A percentile compares a stretch with the other conserved stretches of the same genome.
Conservation (phyloP, 2,113 vertebrate species). For the Hemiprocne comata region DNA sequence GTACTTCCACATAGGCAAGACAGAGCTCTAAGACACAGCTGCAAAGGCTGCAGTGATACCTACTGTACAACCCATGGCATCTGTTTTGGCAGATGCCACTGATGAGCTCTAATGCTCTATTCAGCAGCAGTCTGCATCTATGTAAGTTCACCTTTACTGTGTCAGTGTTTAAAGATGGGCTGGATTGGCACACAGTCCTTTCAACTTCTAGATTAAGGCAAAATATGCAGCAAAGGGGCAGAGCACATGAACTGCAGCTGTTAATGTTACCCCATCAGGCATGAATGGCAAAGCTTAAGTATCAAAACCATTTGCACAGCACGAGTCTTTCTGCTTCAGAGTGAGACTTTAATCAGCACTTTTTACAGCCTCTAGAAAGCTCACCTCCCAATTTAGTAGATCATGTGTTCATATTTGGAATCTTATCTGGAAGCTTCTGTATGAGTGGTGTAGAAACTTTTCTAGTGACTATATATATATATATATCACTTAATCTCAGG, state of each 20-base stretch:
- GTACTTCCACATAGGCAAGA: neutral
- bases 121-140: neutral
- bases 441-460: neutral
- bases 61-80: neutral
- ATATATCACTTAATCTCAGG: neutral
- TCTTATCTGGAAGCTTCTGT: neutral
- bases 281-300: neutral
- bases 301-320: neutral
- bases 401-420: neutral
- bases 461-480: neutral
- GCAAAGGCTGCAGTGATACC: neutral
- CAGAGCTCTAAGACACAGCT: neutral
- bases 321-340: neutral
- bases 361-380: neutral
- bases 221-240: neutral
- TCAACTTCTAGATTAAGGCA: neutral
- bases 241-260: neutral
- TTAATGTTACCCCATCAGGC: neutral
- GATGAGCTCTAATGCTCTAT: neutral
- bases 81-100: neutral
- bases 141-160: neutral
- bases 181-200: neutral
- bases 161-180: neutral
- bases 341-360: neutral
- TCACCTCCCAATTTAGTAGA: neutral